Evolutionary conservation across 1,140 invertebrate genomes (phyloP).

Genomic region (Sipha flava): DNA sequence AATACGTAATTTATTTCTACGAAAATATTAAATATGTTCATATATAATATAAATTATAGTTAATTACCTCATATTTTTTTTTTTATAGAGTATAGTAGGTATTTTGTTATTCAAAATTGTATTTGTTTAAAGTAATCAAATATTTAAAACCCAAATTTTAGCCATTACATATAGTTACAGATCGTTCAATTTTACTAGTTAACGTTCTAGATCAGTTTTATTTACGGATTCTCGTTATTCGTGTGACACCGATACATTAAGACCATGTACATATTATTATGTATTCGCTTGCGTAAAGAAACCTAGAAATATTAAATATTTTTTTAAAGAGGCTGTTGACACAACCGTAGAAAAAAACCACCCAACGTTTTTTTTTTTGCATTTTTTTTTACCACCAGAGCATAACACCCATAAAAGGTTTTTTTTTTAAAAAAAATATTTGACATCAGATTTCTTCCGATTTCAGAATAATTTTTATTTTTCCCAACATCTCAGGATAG

Average conservation of each 20-base stretch:
- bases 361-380: not conserved
- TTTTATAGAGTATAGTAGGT: too few relatives aligned
- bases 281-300: not conserved
- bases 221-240: not conserved
- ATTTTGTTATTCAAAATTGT: too few relatives aligned
- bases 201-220: not conserved
- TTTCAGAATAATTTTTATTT: not conserved
- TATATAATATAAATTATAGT: not conserved
- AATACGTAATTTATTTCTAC: not conserved
- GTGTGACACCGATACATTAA: conserved; percentile 3
- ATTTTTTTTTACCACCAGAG: conserved; percentile 5
- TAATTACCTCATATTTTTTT: too few relatives aligned
- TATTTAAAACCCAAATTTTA: too few relatives aligned
- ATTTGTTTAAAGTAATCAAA: too few relatives aligned
- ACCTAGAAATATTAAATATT: not conserved
- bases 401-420: not conserved
- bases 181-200: conserved; percentile 9
- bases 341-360: not conserved
- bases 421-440: not conserved
- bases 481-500: not conserved
- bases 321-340: not conserved
- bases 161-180: not conserved
- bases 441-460: not conserved
- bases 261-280: conserved; percentile 16
- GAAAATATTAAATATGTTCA: not conserved